Conservation (phyloP, 2,888 invertebrate species). For the Stictocephala bisonia region DNA sequence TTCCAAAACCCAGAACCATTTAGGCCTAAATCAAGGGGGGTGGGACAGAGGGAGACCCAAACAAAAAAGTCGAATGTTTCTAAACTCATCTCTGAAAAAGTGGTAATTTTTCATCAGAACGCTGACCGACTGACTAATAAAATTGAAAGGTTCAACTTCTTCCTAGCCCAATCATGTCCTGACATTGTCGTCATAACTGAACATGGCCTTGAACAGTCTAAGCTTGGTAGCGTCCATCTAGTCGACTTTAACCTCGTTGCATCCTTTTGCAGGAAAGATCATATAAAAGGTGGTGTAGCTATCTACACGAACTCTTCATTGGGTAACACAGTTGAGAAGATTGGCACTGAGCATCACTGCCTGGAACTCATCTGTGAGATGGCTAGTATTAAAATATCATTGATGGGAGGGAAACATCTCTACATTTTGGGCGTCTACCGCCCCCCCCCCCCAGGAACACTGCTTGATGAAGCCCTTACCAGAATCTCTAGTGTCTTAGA, state of each 20-base stretch:
- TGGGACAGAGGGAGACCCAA: background rate
- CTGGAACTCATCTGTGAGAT: slow-evolving; percentile 3
- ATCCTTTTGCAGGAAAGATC: background rate
- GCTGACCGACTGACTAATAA: background rate
- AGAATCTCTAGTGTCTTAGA: background rate
- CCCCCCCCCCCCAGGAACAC: background rate
- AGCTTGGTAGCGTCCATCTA: background rate
- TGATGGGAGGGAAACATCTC: background rate
- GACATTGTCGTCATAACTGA: slow-evolving; percentile 14
- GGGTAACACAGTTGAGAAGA: background rate
- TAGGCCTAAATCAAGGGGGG: no score
- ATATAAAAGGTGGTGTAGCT: background rate
- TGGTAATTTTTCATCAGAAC: background rate
- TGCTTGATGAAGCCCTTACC: background rate
- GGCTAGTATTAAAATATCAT: background rate
- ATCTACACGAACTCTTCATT: background rate
- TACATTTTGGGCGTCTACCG: background rate
- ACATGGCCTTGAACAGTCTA: background rate
- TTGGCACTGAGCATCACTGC: background rate
- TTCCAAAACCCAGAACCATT: no score
- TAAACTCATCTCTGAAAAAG: background rate
- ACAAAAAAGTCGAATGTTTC: background rate
- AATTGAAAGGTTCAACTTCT: background rate
- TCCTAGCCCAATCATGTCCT: background rate
- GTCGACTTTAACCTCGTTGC: background rate